A percentile compares a stretch with the other conserved stretches of the same genome.
Conservation (phyloP, 2,113 vertebrate genomes). For the Ahaetulla prasina region DNA sequence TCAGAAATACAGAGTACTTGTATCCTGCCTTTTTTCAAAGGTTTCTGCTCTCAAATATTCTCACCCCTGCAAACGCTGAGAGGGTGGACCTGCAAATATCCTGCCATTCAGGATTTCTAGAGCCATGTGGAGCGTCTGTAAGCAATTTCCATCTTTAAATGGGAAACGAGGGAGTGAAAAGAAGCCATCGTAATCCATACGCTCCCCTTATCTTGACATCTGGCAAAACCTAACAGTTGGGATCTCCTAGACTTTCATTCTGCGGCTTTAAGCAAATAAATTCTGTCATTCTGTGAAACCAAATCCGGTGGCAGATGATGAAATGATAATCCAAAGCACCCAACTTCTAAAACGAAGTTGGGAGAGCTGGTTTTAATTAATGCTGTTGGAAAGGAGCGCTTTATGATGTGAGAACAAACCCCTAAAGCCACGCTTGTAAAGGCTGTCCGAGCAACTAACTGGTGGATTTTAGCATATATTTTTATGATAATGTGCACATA, state of each 20-base stretch:
- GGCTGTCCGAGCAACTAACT: not conserved
- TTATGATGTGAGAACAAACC: not conserved
- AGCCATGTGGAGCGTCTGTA: not conserved
- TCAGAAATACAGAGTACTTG: not conserved
- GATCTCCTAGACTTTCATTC: not conserved
- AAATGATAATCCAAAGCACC: not conserved
- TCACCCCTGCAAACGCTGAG: not conserved
- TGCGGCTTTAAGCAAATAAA: not conserved
- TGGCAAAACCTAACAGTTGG: not conserved
- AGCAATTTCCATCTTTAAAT: not conserved
- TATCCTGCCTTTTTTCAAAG: not conserved
- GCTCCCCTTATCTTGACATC: not conserved
- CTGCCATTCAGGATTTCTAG: not conserved
- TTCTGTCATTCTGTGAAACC: not conserved
- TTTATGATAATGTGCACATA: not conserved
- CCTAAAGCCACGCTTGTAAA: not conserved
- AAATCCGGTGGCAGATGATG: not conserved
- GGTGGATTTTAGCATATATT: not conserved
- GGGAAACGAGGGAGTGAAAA: not conserved
- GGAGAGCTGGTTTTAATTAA: conserved; percentile 6
- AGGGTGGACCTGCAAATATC: not conserved
- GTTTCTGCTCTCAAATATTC: not conserved
- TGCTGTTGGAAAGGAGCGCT: not conserved
- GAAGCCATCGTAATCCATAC: no score
- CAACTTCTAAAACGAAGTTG: not conserved